These are phyloP conservation scores for Plectropomus leopardus DNA, from an alignment of 2,113 vertebrate species.

Conservation along the genomic window DNA sequence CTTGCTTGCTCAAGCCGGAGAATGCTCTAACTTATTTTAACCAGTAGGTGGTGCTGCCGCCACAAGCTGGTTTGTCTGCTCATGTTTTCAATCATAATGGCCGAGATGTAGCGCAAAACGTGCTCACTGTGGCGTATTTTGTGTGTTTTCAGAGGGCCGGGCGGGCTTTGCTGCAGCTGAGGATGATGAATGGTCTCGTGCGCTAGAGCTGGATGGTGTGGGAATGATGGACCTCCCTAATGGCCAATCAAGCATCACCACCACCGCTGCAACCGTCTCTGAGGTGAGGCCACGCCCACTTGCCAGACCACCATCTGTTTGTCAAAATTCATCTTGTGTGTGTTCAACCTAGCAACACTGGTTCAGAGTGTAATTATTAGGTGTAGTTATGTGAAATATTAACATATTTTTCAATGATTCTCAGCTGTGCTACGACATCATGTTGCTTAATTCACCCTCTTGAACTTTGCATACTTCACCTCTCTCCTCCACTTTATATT, in stretches of 20 bases:
- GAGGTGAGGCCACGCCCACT: conserved; percentile 86
- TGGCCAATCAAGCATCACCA: conserved; percentile 90
- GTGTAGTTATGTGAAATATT: neutral
- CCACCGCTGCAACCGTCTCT: conserved; percentile 87
- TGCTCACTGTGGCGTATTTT: neutral
- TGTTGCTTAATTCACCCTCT: neutral
- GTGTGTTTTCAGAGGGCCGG: conserved; percentile 78
- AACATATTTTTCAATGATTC: neutral
- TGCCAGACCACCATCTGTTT: neutral
- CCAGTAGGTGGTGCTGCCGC: conserved; percentile 57
- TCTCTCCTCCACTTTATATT: neutral
- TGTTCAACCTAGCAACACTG: neutral
- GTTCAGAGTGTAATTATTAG: neutral
- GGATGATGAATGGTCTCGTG: conserved; percentile 86
- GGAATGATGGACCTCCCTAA: conserved; percentile 97
- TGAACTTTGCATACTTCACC: neutral
- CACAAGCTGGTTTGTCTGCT: neutral
- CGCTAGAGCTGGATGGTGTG: conserved; percentile 87
- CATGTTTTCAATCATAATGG: neutral
- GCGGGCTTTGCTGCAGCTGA: conserved; percentile 82
- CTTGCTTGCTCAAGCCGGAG: no score
- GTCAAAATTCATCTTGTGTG: neutral
- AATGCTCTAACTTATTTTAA: neutral
- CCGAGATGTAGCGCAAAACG: neutral
- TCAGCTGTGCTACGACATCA: neutral